Conservation (phyloP, 2,888 invertebrate genomes). For the Lacanobia wlatinum region DNA sequence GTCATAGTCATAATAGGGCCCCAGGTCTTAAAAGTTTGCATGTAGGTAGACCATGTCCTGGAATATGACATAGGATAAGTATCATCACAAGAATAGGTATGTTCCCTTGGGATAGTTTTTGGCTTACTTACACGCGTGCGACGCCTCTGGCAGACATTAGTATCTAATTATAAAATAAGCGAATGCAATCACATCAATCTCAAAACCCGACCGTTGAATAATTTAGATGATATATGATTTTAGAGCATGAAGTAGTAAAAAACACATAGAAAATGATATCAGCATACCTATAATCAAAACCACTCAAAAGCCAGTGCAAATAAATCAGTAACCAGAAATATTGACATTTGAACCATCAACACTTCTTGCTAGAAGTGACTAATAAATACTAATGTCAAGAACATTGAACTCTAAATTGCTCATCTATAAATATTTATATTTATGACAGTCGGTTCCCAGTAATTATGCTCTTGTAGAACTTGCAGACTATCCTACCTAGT, state of each 20-base stretch:
- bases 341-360: constrained; percentile 18
- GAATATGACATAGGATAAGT: no score
- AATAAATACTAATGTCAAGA: constrained; percentile 27
- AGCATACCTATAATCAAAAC: background rate
- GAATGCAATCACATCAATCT: background rate
- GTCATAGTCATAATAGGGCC: no score
- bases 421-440: background rate
- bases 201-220: background rate
- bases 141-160: no score
- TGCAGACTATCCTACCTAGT: background rate
- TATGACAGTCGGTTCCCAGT: background rate
- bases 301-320: constrained; percentile 1
- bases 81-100: no score
- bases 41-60: no score
- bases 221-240: background rate
- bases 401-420: constrained; percentile 33
- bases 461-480: background rate
- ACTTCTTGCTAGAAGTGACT: background rate
- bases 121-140: no score
- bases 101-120: no score
- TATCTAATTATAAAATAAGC: background rate
- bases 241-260: constrained; percentile 3
- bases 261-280: background rate
- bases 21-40: no score
- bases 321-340: constrained; percentile 27